phyloP scores from a whole-genome alignment of 2,888 invertebrate genomes.

The Iselma pallidipennis region DNA sequence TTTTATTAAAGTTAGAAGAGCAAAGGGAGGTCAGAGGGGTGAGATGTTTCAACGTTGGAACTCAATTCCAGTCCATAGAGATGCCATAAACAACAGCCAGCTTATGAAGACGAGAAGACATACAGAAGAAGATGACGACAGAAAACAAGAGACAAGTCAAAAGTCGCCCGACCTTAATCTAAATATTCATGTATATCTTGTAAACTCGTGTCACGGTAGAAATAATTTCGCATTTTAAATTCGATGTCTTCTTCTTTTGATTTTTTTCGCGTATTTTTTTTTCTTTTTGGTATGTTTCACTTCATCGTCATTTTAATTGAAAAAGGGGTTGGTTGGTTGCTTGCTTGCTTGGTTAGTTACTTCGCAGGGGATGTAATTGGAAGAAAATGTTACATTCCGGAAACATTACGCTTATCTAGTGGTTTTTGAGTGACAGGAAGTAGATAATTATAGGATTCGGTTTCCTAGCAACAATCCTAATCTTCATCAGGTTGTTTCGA shows the following conservation, averaged over 20 bases:
- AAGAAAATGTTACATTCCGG: not conserved
- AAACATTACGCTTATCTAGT: not conserved
- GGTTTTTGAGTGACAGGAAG: not conserved
- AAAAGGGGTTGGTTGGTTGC: not conserved
- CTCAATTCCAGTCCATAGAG: constrained; percentile 27
- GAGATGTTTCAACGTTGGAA: constrained; percentile 20
- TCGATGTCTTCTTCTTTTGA: constrained; percentile 1
- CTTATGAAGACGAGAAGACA: constrained; percentile 30
- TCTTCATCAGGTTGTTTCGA: not conserved
- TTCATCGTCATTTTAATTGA: not conserved
- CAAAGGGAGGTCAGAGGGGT: not conserved
- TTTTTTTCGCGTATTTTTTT: not conserved
- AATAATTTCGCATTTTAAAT: constrained; percentile 22
- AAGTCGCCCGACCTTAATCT: constrained; percentile 18
- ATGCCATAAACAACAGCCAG: constrained; percentile 35
- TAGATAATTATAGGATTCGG: not conserved
- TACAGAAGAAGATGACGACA: too few relatives aligned
- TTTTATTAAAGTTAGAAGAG: constrained; percentile 26
- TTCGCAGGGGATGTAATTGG: not conserved
- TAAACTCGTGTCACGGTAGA: constrained; percentile 23
- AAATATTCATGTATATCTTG: constrained; percentile 30
- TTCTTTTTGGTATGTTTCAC: not conserved
- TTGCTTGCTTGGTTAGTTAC: not conserved
- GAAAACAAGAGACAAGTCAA: not conserved
- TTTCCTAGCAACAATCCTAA: not conserved